Evolutionary conservation across 2,888 invertebrate species (phyloP), one percentile per base, ranked within the genome.

Genomic region (Tenthredo livida): DNA sequence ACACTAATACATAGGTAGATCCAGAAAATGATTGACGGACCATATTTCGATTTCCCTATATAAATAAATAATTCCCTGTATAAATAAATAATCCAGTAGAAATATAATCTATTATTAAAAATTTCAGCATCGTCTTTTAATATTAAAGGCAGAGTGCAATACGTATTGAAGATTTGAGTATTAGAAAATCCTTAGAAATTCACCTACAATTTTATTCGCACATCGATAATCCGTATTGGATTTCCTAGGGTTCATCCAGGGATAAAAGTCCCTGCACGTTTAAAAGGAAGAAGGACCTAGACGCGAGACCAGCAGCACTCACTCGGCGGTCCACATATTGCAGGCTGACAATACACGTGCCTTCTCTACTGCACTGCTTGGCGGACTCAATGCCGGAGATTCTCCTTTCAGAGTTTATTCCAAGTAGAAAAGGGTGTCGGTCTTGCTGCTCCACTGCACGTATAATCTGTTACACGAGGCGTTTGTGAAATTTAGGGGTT

Each of bases 271-370:
- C 21, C n/a, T n/a, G n/a, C 21, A 61, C 61, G 61, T 12, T 25
- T 61, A 61, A 25, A 25, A 61, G 61, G 25, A 21, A 61, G n/a
- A 7, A 58, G n/a, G n/a, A n/a, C n/a, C n/a, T 21, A 21, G 61
- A 25, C 21, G 25, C 12, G 25, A 21, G 25, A 12, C 61, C 61
- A 21, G 21, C 29, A 2, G 29, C 29, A 61, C 61, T 61, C 61
- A 12, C 61, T 61, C 61, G 61, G 21, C 25, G 65, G 25, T 80
- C 33, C 40, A 80, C 61, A 40, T 73, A 73, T 73, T 73, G 40
- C 80, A 10, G 80, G 58, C 80, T 61, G 80, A 80, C 80, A n/a
- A 80, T 54, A 80, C 80, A 65, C 58, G 80, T 21, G 21, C 61
- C 80, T 61, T 29, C 40, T 61, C 80, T 80, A 80, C 80, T 58